Percentiles rank a stretch among this genome's conserved stretches.
Evolutionary conservation across 23 tunicate genomes (phyloP).

Genomic region (Aplidium turbinatum): DNA sequence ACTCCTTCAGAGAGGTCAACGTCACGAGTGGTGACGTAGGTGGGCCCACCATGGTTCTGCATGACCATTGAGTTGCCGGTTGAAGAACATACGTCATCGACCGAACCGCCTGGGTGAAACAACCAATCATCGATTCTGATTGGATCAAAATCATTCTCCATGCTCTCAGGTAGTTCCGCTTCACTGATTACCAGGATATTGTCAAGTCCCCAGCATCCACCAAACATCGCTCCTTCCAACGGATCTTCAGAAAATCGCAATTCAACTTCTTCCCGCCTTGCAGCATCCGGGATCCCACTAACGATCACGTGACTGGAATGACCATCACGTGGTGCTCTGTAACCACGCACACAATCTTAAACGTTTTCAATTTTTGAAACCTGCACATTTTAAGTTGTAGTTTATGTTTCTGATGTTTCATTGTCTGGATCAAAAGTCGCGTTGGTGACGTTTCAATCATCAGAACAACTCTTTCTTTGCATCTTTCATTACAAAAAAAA

Average conservation of each 20-base stretch:
- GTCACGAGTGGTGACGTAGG: conserved; percentile 62
- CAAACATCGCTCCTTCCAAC: background rate
- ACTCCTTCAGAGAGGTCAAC: conserved; percentile 56
- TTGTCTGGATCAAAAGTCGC: background rate
- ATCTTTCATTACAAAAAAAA: no score
- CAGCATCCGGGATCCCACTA: conserved; percentile 38
- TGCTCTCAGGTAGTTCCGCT: conserved; percentile 21
- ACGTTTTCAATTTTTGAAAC: no score
- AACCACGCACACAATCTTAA: no score
- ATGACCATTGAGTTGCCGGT: conserved; percentile 45
- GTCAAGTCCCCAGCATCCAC: conserved; percentile 75
- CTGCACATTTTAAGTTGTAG: no score
- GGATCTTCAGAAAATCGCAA: conserved; percentile 51
- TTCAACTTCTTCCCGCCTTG: conserved; percentile 35
- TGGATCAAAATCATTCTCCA: conserved; percentile 62
- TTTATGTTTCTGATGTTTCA: no score
- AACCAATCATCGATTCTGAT: conserved; percentile 49
- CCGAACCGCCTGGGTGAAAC: conserved; percentile 46
- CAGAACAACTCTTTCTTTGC: no score
- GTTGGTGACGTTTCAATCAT: no score
- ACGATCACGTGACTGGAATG: no score
- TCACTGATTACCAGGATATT: conserved; percentile 43
- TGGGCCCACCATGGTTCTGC: background rate
- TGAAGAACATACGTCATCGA: conserved; percentile 37
- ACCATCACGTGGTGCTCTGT: no score